These are phyloP conservation scores for Chloropsis hardwickii DNA, from an alignment of 2,113 vertebrate genomes.

Conservation along the genomic window DNA sequence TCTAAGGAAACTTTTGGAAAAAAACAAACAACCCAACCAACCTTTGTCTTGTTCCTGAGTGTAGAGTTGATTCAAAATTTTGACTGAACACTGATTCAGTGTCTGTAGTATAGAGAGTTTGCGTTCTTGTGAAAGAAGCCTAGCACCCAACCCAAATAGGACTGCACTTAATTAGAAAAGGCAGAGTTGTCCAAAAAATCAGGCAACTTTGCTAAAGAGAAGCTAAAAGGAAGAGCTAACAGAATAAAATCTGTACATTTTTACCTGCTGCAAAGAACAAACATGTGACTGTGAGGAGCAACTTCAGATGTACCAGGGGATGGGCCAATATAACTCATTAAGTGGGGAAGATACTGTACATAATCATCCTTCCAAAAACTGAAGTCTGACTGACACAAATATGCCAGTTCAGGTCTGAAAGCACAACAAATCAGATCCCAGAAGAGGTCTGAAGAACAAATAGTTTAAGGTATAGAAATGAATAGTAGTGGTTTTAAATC, in stretches of 20 bases:
- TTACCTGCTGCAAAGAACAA: not conserved
- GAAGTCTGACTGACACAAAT: not conserved
- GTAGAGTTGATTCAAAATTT: not conserved
- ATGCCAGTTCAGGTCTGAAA: not conserved
- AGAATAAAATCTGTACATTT: not conserved
- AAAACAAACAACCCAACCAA: not conserved
- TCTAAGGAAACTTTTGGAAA: not conserved
- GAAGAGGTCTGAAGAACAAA: not conserved
- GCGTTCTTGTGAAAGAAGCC: not conserved
- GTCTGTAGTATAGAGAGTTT: not conserved
- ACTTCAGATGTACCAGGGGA: not conserved
- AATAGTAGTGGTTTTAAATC: not conserved
- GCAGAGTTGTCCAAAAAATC: not conserved
- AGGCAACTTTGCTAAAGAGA: not conserved
- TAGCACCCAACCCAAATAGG: accelerated
- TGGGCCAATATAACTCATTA: not conserved
- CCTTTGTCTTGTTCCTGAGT: not conserved
- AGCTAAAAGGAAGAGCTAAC: not conserved
- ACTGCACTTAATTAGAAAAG: not conserved
- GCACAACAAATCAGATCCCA: not conserved
- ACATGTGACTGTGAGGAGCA: accelerated
- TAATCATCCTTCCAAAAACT: not conserved
- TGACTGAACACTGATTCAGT: not conserved
- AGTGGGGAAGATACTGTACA: not conserved
- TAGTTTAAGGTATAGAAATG: not conserved